These are phyloP conservation scores for Pteria penguin DNA, from an alignment of 2,888 invertebrate genomes.

Conservation along the genomic window DNA sequence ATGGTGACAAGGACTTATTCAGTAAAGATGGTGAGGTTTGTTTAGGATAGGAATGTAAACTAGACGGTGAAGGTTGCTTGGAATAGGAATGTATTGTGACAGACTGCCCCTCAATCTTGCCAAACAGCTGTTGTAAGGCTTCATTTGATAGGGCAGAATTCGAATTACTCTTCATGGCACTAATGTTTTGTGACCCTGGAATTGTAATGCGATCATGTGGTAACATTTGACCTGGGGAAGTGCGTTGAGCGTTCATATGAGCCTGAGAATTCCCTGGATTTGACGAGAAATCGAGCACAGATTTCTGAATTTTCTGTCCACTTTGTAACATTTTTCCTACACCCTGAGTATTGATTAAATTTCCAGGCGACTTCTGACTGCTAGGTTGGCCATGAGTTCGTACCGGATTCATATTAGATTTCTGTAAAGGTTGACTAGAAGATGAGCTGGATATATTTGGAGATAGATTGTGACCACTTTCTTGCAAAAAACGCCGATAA, in stretches of 20 bases:
- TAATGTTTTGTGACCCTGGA: slow-evolving; percentile 1
- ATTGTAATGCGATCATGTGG: slow-evolving; percentile 1
- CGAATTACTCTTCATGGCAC: slow-evolving; percentile 1
- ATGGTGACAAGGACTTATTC: neutral
- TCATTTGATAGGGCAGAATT: slow-evolving; percentile 22
- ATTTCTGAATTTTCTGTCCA: neutral
- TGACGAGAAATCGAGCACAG: neutral
- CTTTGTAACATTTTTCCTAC: neutral
- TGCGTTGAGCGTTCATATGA: neutral
- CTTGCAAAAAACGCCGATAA: slow-evolving; percentile 11
- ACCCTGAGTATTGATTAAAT: neutral
- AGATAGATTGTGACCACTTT: slow-evolving; percentile 18
- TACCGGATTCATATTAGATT: neutral
- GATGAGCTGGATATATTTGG: neutral
- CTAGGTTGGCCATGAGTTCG: neutral
- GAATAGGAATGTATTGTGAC: slow-evolving; percentile 20
- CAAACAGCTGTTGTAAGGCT: slow-evolving; percentile 33
- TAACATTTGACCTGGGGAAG: neutral
- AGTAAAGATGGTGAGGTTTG: slow-evolving; percentile 5
- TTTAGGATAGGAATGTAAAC: slow-evolving; percentile 17
- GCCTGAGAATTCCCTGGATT: slow-evolving; percentile 7
- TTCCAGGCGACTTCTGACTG: neutral
- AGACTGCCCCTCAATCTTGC: slow-evolving; percentile 6
- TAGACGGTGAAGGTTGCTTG: slow-evolving; percentile 14
- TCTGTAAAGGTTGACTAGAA: neutral